Evolutionary conservation across 1,140 invertebrate species (phyloP).

Genomic region (Musca vetustissima): DNA sequence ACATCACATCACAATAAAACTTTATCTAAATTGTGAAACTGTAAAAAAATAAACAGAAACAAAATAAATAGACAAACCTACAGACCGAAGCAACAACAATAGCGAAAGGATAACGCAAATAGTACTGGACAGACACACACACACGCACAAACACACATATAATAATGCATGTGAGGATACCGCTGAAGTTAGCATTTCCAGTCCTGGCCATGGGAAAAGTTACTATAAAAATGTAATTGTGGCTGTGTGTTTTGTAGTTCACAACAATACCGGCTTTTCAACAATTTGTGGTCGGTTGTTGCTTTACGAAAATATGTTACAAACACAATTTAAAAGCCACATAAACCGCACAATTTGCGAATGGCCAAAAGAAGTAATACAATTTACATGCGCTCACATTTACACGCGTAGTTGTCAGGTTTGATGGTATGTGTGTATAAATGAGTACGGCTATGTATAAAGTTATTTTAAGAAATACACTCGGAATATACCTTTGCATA

Average conservation of each 20-base stretch:
- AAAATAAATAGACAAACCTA: no score
- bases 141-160: no score
- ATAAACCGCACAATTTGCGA: constrained; percentile 21
- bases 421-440: background rate
- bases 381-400: background rate
- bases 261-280: constrained; percentile 22
- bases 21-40: constrained; percentile 11
- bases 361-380: constrained; percentile 9
- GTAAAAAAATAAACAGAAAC: background rate
- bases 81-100: constrained; percentile 1
- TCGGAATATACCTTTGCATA: no score
- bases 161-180: background rate
- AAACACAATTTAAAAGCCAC: constrained; percentile 23
- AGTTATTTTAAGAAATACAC: no score
- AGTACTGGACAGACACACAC: no score
- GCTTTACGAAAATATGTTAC: constrained; percentile 20
- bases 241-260: constrained; percentile 11
- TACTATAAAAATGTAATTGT: constrained; percentile 17
- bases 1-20: constrained; percentile 19
- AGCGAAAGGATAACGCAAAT: background rate
- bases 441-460: no score
- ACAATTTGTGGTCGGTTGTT: constrained; percentile 22
- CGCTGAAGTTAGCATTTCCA: no score
- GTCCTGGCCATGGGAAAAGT: background rate
- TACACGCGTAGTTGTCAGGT: background rate